phyloP scores from a whole-genome alignment of 2,888 invertebrate species.

The Drosophila subquinaria region DNA sequence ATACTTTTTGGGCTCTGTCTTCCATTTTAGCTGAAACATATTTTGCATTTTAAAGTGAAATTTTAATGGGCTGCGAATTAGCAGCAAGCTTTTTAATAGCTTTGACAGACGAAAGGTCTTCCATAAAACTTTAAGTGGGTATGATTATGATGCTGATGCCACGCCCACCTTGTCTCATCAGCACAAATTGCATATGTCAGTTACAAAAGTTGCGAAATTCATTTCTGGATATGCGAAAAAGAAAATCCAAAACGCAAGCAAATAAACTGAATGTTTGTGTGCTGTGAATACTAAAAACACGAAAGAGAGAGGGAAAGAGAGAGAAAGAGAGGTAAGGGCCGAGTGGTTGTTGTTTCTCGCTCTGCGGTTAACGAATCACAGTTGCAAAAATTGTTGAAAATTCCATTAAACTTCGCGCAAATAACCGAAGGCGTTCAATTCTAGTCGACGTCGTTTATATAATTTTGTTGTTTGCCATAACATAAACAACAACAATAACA shows the following conservation, averaged over 20 bases:
- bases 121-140: constrained; percentile 7
- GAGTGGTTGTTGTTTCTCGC: constrained; percentile 39
- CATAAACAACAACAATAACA: constrained; percentile 60
- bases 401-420: constrained; percentile 84
- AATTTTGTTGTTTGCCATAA: constrained; percentile 77
- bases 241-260: constrained; percentile 37
- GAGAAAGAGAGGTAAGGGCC: not conserved
- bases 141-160: constrained; percentile 14
- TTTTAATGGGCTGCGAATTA: constrained; percentile 63
- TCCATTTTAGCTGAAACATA: constrained; percentile 33
- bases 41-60: constrained; percentile 63
- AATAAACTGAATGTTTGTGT: constrained; percentile 49
- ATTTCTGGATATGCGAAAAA: constrained; percentile 41
- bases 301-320: not conserved
- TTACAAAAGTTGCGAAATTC: constrained; percentile 68
- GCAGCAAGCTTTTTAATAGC: constrained; percentile 44
- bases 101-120: constrained; percentile 35
- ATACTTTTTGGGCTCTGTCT: constrained; percentile 55
- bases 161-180: constrained; percentile 8
- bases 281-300: constrained; percentile 17
- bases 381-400: constrained; percentile 82
- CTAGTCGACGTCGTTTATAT: constrained; percentile 81
- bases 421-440: constrained; percentile 84
- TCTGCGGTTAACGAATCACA: constrained; percentile 70
- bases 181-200: constrained; percentile 74